Conservation (phyloP, 2,797 vertebrate species). For the Hydrocynus forskahlii region DNA sequence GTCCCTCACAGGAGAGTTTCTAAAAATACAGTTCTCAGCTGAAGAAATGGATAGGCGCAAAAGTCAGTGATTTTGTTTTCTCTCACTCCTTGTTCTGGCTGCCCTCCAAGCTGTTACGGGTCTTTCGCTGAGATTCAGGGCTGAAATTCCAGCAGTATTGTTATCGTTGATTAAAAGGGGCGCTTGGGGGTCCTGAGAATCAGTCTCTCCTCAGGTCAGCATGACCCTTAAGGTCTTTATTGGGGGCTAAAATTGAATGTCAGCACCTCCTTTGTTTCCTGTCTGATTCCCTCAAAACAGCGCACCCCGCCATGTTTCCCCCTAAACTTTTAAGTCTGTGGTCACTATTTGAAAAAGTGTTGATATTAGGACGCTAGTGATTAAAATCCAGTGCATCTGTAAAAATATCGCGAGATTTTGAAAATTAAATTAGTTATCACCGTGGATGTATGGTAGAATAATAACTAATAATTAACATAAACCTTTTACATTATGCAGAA, state of each 20-base stretch:
- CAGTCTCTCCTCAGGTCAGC: slow-evolving; percentile 38
- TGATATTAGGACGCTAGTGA: slow-evolving; percentile 15
- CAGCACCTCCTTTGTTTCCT: slow-evolving; percentile 56
- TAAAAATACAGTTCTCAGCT: slow-evolving; percentile 11
- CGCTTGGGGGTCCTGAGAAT: slow-evolving; percentile 59
- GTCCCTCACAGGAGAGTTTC: background rate
- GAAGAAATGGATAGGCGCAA: background rate
- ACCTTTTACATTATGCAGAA: background rate
- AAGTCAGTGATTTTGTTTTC: slow-evolving; percentile 19
- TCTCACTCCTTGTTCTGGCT: slow-evolving; percentile 33
- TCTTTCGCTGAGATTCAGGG: slow-evolving; percentile 40
- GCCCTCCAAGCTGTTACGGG: slow-evolving; percentile 32
- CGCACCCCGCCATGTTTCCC: slow-evolving; percentile 2
- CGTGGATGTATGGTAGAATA: too few relatives aligned
- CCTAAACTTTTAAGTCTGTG: slow-evolving; percentile 23
- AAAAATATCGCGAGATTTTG: too few relatives aligned
- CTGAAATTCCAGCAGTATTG: slow-evolving; percentile 39
- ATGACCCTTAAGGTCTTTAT: slow-evolving; percentile 57
- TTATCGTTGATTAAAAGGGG: slow-evolving; percentile 55
- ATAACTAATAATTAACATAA: too few relatives aligned
- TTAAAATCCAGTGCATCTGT: background rate
- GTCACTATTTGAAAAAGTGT: background rate
- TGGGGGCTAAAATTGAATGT: slow-evolving; percentile 58
- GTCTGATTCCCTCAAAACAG: slow-evolving; percentile 57
- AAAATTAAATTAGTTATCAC: background rate